Conservation (phyloP, 2,888 invertebrate species). For the Limnephilus lunatus region DNA sequence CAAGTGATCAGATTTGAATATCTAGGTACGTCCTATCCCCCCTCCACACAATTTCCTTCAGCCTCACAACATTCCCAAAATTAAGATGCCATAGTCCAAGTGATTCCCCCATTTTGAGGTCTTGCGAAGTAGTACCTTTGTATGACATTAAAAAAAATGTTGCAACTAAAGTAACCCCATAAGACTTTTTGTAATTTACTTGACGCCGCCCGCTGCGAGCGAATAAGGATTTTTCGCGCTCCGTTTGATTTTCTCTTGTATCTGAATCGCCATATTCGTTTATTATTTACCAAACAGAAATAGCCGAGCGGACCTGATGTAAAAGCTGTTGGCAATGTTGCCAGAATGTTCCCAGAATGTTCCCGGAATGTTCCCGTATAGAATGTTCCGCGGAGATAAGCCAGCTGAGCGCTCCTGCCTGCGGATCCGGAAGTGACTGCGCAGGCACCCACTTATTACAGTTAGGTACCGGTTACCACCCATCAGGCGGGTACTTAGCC, state of each 20-base stretch:
- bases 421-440: conserved; percentile 26
- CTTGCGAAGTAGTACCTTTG: no score
- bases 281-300: not conserved
- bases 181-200: not conserved
- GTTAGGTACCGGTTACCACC: not conserved
- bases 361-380: not conserved
- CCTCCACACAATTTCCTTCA: not conserved
- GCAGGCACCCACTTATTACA: not conserved
- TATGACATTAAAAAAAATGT: not conserved
- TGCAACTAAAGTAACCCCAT: not conserved
- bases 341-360: not conserved
- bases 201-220: not conserved
- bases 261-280: not conserved
- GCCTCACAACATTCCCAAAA: not conserved
- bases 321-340: not conserved
- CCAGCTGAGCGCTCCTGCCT: conserved; percentile 2
- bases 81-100: not conserved
- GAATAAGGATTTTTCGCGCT: not conserved
- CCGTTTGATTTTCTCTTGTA: not conserved
- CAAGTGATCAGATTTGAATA: no score
- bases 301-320: not conserved
- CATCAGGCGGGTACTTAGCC: not conserved
- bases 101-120: not conserved
- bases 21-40: not conserved
- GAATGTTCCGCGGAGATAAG: conserved; percentile 37